Percentiles rank a stretch among this genome's conserved stretches.
Conservation (phyloP, 2,113 vertebrate species). For the Elgaria multicarinata region DNA sequence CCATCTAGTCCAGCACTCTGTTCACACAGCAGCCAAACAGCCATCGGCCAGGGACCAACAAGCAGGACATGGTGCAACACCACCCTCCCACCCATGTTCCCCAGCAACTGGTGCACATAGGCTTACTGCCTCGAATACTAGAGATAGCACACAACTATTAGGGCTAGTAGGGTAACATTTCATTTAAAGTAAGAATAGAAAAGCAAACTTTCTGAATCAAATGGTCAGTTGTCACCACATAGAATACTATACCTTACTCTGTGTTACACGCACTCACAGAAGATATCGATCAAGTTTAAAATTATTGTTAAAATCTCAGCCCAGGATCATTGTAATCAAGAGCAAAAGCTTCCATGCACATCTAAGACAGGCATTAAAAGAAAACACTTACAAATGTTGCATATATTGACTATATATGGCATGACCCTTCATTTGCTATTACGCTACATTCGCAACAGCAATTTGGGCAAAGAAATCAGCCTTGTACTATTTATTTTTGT, state of each 20-base stretch:
- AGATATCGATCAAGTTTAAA: rapidly evolving
- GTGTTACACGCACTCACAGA: background rate
- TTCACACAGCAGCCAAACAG: too few relatives aligned
- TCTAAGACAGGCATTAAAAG: background rate
- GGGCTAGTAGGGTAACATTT: background rate
- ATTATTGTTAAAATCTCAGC: background rate
- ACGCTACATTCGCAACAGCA: background rate
- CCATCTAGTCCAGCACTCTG: too few relatives aligned
- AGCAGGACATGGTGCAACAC: too few relatives aligned
- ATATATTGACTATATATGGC: background rate
- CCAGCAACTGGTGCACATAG: too few relatives aligned
- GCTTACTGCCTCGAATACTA: too few relatives aligned
- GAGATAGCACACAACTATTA: too few relatives aligned
- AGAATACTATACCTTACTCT: rapidly evolving
- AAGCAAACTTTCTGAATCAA: background rate
- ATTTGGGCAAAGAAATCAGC: slow-evolving; percentile 31
- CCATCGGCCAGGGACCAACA: too few relatives aligned
- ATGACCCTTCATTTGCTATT: slow-evolving; percentile 17
- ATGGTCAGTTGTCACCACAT: background rate
- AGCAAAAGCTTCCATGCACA: background rate
- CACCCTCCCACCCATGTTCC: too few relatives aligned
- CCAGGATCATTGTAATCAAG: rapidly evolving
- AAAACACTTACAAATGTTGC: background rate
- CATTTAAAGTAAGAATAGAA: slow-evolving; percentile 28
- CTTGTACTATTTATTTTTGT: slow-evolving; percentile 31